Evolutionary conservation across 2,797 vertebrate species (phyloP).

Genomic region (Sebastes vulpes): DNA sequence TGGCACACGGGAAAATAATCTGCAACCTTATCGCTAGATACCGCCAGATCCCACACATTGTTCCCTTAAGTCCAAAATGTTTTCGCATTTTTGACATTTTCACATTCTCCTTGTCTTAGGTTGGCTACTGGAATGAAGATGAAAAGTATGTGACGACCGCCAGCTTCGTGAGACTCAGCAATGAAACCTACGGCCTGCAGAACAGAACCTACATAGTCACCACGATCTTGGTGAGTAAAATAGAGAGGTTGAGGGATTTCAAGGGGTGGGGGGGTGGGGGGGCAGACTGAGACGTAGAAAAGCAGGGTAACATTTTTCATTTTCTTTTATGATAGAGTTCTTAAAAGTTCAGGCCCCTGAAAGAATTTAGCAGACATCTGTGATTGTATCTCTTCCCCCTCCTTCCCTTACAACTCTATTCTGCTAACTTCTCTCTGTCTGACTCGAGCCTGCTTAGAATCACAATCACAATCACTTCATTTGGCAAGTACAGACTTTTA

Average conservation of each 20-base stretch:
- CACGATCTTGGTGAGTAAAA: constrained; percentile 93
- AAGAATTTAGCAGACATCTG: constrained; percentile 36
- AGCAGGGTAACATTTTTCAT: constrained; percentile 29
- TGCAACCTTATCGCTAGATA: too few relatives aligned
- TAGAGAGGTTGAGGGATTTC: neutral
- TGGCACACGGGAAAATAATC: too few relatives aligned
- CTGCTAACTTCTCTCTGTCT: constrained; percentile 27
- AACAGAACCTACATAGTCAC: constrained; percentile 98
- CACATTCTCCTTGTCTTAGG: constrained; percentile 76
- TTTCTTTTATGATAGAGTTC: constrained; percentile 58
- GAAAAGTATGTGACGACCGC: constrained; percentile 94
- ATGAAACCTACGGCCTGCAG: constrained; percentile 92
- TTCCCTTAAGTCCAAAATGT: neutral
- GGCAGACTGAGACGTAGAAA: neutral
- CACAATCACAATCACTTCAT: constrained; percentile 27
- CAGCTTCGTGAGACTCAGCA: constrained; percentile 88
- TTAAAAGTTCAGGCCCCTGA: constrained; percentile 38
- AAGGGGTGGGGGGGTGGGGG: too few relatives aligned
- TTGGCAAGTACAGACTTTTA: neutral
- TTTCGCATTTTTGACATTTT: neutral
- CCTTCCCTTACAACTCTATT: constrained; percentile 1
- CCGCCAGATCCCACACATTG: too few relatives aligned
- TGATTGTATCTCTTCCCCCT: constrained; percentile 44
- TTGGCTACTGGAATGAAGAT: constrained; percentile 99
- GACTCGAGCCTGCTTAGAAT: constrained; percentile 26